Conservation (phyloP, 2,113 vertebrate genomes). For the Eulacestoma nigropectus region DNA sequence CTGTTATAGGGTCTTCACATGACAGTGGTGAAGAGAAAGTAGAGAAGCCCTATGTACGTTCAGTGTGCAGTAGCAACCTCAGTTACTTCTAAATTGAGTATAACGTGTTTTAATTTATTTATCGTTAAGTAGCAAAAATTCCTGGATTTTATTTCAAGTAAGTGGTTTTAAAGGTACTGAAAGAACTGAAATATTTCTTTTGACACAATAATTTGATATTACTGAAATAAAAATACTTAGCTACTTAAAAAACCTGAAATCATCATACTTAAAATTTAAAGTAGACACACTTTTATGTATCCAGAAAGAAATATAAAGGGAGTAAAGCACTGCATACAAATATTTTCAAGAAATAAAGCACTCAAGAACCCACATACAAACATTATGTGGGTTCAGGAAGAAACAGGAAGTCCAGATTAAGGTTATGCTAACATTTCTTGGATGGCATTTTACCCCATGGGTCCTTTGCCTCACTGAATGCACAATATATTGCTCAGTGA, state of each 20-base stretch:
- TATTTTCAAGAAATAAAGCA: not conserved
- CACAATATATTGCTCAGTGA: not conserved
- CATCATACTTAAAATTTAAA: not conserved
- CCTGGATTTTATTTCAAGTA: not conserved
- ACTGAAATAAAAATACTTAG: not conserved
- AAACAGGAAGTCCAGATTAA: not conserved
- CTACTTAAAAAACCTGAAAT: not conserved
- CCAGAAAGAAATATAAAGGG: not conserved
- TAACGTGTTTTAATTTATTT: not conserved
- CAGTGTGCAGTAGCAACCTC: not conserved
- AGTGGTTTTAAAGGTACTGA: not conserved
- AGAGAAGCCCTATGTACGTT: not conserved
- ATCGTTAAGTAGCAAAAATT: not conserved
- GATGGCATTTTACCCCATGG: rapidly evolving
- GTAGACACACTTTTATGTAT: not conserved
- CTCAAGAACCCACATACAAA: not conserved
- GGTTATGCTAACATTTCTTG: not conserved
- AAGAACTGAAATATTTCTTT: not conserved
- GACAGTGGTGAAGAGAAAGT: not conserved
- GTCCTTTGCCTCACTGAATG: not conserved
- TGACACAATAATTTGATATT: not conserved
- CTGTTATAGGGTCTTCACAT: rapidly evolving
- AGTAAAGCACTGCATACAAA: not conserved
- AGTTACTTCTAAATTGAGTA: not conserved
- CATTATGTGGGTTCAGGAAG: too few species aligned